These are phyloP conservation scores for Leptosomus discolor DNA, from an alignment of 2,113 vertebrate genomes.

Conservation along the genomic window DNA sequence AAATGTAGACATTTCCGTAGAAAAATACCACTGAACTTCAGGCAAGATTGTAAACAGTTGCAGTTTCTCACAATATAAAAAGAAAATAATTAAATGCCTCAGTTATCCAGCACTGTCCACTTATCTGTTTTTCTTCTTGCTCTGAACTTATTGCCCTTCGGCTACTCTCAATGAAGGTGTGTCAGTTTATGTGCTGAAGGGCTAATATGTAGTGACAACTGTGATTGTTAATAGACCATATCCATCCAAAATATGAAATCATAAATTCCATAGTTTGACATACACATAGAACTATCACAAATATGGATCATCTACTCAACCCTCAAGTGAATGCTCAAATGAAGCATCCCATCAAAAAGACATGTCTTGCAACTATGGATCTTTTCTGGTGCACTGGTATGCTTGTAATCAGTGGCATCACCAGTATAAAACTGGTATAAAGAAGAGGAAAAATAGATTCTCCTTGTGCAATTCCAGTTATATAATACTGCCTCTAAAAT, in stretches of 20 bases:
- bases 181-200: not conserved
- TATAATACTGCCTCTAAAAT: not conserved
- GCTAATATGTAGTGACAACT: not conserved
- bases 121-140: not conserved
- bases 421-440: not conserved
- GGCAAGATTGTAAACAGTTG: not conserved
- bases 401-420: not conserved
- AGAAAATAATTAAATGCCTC: not conserved
- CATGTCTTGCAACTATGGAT: not conserved
- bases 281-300: not conserved
- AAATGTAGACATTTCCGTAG: not conserved
- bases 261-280: not conserved
- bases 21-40: not conserved
- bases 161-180: not conserved
- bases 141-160: not conserved
- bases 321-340: not conserved
- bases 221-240: not conserved
- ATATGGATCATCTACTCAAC: not conserved
- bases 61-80: not conserved
- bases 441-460: not conserved
- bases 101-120: not conserved
- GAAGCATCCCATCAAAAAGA: not conserved
- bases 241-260: not conserved
- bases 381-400: not conserved
- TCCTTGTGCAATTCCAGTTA: not conserved